A percentile compares a stretch with the other conserved stretches of the same genome.
phyloP scores from a whole-genome alignment of 1,140 invertebrate species.

The Trichonephila inaurata region DNA sequence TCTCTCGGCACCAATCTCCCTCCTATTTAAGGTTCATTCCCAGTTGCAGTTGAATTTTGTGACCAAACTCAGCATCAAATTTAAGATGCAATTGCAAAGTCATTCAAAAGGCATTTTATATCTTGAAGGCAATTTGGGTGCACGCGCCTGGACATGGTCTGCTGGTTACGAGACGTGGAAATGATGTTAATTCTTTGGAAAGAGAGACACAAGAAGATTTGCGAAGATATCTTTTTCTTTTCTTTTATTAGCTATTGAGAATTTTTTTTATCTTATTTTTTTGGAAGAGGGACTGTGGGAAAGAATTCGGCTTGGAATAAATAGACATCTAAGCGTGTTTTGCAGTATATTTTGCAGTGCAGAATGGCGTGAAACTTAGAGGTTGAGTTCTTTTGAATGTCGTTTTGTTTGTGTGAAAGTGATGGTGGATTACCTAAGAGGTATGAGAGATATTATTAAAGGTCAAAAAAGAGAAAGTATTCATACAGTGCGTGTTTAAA shows the following conservation, averaged over 20 bases:
- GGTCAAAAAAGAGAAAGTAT: too few species aligned
- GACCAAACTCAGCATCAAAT: background rate
- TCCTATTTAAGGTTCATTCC: background rate
- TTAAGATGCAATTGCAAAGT: background rate
- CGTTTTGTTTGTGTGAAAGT: background rate
- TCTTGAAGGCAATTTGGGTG: background rate
- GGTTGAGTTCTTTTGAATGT: background rate
- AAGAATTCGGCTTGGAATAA: background rate
- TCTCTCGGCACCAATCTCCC: background rate
- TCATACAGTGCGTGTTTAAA: too few species aligned
- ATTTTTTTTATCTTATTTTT: background rate
- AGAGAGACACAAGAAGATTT: background rate
- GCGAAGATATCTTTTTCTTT: background rate
- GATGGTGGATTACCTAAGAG: background rate
- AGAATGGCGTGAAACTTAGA: constrained; percentile 6
- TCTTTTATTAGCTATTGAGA: background rate
- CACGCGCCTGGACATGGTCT: background rate
- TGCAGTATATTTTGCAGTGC: background rate
- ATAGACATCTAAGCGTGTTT: background rate
- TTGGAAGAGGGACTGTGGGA: background rate
- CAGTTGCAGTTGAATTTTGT: background rate
- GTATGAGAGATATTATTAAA: background rate
- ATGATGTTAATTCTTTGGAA: background rate
- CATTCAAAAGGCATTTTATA: background rate
- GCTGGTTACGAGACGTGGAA: background rate